phyloP scores from a whole-genome alignment of 2,113 vertebrate genomes.

The Pogonocichla stellata region DNA sequence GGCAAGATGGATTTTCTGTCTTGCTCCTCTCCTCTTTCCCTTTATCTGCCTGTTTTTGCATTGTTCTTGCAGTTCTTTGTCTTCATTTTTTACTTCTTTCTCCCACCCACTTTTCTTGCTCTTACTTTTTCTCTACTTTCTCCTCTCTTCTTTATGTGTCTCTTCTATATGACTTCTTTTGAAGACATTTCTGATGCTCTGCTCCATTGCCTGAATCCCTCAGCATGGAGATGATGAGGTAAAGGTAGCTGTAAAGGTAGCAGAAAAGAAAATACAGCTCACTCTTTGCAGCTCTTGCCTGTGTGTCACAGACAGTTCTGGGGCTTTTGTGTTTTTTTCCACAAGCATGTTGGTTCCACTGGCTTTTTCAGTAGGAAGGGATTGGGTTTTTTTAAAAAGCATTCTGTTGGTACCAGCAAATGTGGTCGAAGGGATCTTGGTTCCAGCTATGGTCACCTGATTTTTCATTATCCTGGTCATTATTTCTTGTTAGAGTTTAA shows the following conservation, averaged over 20 bases:
- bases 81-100: background rate
- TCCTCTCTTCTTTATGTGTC: background rate
- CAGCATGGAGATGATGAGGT: background rate
- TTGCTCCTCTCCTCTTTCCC: background rate
- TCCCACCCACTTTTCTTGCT: background rate
- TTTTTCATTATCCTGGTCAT: background rate
- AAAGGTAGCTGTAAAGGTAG: background rate
- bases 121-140: background rate
- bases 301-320: background rate
- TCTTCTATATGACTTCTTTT: background rate
- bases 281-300: background rate
- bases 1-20: constrained; percentile 42
- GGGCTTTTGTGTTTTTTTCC: background rate
- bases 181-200: background rate
- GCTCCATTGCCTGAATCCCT: background rate
- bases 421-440: background rate
- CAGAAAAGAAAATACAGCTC: background rate
- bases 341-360: background rate
- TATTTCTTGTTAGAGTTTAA: background rate
- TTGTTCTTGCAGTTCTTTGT: constrained; percentile 2
- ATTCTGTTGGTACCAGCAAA: background rate
- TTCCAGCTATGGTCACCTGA: background rate
- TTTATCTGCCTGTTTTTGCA: background rate
- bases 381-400: too few species aligned
- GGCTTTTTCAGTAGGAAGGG: background rate